A percentile compares a stretch with the other conserved stretches of the same genome.
These are phyloP conservation scores for Hippocampus zosterae DNA, from an alignment of 2,113 vertebrate genomes.

Conservation along the genomic window DNA sequence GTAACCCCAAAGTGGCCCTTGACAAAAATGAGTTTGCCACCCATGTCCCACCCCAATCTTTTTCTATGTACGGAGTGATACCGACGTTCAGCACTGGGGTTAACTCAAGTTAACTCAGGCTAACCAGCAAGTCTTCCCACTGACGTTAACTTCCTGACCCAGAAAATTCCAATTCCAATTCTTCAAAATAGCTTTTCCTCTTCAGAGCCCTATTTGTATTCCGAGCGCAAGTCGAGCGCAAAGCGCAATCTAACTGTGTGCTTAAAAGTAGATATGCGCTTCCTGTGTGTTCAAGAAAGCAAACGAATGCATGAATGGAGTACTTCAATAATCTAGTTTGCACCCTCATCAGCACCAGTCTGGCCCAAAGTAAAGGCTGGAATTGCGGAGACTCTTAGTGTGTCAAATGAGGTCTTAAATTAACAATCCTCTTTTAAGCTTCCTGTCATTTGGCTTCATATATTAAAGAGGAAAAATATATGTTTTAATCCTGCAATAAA, in stretches of 20 bases:
- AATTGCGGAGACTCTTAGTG: constrained; percentile 23
- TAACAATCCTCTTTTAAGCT: constrained; percentile 18
- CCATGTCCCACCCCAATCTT: background rate
- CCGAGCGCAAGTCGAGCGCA: no score
- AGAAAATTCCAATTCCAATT: constrained; percentile 5
- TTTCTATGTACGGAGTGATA: constrained; percentile 27
- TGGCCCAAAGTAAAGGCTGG: constrained; percentile 8
- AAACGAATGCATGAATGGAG: constrained; percentile 25
- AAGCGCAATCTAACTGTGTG: no score
- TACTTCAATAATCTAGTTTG: constrained; percentile 23
- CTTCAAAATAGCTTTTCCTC: no score
- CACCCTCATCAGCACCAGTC: constrained; percentile 12
- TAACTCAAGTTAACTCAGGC: constrained; percentile 44
- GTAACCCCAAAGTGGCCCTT: no score
- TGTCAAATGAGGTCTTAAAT: constrained; percentile 29
- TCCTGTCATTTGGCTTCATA: constrained; percentile 12
- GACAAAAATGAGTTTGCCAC: no score
- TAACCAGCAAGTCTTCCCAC: constrained; percentile 33
- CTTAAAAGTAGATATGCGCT: constrained; percentile 19
- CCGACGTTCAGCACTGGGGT: constrained; percentile 29
- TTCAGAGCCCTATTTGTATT: background rate
- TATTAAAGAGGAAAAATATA: constrained; percentile 7
- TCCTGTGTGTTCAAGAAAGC: constrained; percentile 10
- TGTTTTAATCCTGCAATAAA: constrained; percentile 7
- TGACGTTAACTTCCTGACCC: constrained; percentile 42